These are phyloP conservation scores for Bradypodion pumilum DNA, from an alignment of 2,797 vertebrate species.

Conservation along the genomic window DNA sequence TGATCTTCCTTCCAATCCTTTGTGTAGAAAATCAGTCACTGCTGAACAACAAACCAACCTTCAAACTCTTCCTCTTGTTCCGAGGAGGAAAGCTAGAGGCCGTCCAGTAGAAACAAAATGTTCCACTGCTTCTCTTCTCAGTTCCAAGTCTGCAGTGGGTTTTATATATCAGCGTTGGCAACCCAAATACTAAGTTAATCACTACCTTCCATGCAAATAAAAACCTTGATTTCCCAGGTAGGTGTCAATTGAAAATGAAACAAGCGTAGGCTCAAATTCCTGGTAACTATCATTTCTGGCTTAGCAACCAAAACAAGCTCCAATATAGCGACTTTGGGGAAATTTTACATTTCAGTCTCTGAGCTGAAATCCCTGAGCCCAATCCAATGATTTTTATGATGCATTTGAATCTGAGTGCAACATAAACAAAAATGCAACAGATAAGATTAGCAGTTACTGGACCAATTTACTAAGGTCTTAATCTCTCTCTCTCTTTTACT, in stretches of 20 bases:
- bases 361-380: background rate
- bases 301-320: background rate
- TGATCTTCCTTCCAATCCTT: no score
- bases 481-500: no score
- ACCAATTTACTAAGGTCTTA: background rate
- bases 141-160: no score
- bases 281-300: background rate
- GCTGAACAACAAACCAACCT: background rate
- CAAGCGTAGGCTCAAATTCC: background rate
- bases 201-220: background rate
- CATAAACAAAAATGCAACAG: background rate
- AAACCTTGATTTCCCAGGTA: no score
- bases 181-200: background rate
- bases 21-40: background rate
- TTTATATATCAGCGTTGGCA: background rate
- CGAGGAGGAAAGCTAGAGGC: background rate
- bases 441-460: background rate
- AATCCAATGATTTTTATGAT: background rate
- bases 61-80: background rate
- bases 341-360: background rate
- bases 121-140: background rate
- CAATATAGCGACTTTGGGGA: background rate
- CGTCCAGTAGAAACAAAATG: background rate
- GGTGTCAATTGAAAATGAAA: no score
- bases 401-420: background rate